phyloP scores from a whole-genome alignment of 1,140 invertebrate species.

The Orius insidiosus region DNA sequence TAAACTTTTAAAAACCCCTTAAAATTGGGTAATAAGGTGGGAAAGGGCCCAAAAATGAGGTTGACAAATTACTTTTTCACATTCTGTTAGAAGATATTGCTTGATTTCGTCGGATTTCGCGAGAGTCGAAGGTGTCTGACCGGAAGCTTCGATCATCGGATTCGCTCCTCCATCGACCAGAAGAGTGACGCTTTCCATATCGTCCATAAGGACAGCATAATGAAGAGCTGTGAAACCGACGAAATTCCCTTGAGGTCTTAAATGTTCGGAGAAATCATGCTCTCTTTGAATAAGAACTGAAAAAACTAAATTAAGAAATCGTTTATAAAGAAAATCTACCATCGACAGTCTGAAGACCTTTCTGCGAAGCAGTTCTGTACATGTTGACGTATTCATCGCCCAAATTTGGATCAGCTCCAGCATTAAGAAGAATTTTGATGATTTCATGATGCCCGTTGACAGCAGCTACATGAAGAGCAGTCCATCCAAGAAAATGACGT shows the following conservation, averaged over 20 bases:
- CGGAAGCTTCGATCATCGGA: slow-evolving; percentile 52
- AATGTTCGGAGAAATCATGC: slow-evolving; percentile 57
- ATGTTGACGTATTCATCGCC: slow-evolving; percentile 64
- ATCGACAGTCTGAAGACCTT: slow-evolving; percentile 39
- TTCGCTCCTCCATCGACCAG: slow-evolving; percentile 50
- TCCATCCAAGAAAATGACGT: slow-evolving; percentile 66
- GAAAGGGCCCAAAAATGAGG: too few relatives aligned
- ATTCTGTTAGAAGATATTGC: slow-evolving; percentile 18
- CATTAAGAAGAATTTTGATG: slow-evolving; percentile 46
- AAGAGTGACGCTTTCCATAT: slow-evolving; percentile 35
- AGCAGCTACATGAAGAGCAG: slow-evolving; percentile 64
- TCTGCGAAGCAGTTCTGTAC: slow-evolving; percentile 37
- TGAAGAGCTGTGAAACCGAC: slow-evolving; percentile 76
- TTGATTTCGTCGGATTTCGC: slow-evolving; percentile 39
- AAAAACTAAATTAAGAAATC: not conserved
- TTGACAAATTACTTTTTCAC: slow-evolving; percentile 24
- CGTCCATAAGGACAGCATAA: slow-evolving; percentile 69
- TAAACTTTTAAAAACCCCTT: too few relatives aligned
- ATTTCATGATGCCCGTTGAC: slow-evolving; percentile 51
- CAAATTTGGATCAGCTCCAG: slow-evolving; percentile 62
- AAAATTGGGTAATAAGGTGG: too few relatives aligned
- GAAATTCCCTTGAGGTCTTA: slow-evolving; percentile 42
- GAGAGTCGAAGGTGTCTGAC: slow-evolving; percentile 62
- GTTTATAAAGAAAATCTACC: slow-evolving; percentile 25
- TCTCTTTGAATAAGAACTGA: slow-evolving; percentile 49